Percentiles rank a stretch among this genome's conserved stretches.
phyloP scores from a whole-genome alignment of 2,797 vertebrate genomes.

The Crocidura indochinensis region DNA sequence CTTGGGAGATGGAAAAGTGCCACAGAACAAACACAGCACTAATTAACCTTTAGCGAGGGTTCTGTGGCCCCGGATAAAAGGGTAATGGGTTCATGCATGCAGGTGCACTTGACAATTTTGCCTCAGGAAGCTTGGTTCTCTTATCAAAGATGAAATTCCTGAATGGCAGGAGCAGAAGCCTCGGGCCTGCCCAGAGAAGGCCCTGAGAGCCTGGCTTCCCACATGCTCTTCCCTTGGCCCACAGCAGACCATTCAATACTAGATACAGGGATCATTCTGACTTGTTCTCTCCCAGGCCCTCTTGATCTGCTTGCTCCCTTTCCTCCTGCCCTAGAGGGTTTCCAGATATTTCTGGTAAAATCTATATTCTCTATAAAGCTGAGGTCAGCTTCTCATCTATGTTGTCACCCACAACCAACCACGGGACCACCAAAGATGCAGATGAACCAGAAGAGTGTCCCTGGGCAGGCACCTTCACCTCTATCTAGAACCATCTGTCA shows the following conservation, averaged over 20 bases:
- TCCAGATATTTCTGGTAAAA: no score
- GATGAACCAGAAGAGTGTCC: not conserved
- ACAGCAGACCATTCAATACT: no score
- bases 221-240: no score
- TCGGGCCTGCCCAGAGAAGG: not conserved
- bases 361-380: not conserved
- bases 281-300: no score
- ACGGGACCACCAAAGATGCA: no score
- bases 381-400: not conserved
- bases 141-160: slow-evolving; percentile 65
- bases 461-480: not conserved
- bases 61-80: slow-evolving; percentile 50
- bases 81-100: slow-evolving; percentile 65
- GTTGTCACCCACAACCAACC: not conserved
- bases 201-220: no score
- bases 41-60: slow-evolving; percentile 76
- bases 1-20: slow-evolving; percentile 62
- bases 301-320: no score
- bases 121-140: slow-evolving; percentile 6
- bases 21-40: slow-evolving; percentile 53
- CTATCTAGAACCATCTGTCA: not conserved
- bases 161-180: not conserved
- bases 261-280: no score
- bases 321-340: no score
- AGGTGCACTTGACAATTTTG: slow-evolving; percentile 40